Conservation (phyloP, 2,113 vertebrate species). For the Cryptotis parvus region DNA sequence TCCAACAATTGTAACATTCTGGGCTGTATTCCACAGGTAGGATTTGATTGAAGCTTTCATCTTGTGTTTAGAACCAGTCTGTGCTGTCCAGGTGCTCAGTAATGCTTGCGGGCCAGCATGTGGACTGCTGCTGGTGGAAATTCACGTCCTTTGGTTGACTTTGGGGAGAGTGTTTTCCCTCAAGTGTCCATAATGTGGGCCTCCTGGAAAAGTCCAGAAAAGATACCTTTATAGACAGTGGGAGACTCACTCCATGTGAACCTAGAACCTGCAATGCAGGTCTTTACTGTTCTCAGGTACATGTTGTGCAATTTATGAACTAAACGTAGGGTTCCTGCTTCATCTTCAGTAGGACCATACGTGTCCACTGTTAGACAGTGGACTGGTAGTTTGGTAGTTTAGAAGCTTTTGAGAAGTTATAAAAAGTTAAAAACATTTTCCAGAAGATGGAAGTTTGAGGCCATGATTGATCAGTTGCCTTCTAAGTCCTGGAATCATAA, state of each 20-base stretch:
- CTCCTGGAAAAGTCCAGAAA: conserved; percentile 34
- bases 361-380: neutral
- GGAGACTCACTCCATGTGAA: neutral
- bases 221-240: neutral
- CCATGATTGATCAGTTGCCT: neutral
- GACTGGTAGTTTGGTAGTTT: neutral
- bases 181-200: neutral
- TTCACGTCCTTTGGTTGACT: neutral
- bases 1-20: neutral
- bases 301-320: neutral
- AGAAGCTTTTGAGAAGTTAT: neutral
- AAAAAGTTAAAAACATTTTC: conserved; percentile 47
- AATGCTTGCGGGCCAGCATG: neutral
- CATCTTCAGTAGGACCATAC: neutral
- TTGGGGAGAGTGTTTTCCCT: neutral
- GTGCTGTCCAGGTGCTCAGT: neutral
- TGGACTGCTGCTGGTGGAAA: neutral
- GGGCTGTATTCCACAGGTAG: neutral
- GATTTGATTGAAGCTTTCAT: neutral
- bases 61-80: neutral
- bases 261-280: neutral
- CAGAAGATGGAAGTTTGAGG: neutral
- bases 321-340: neutral
- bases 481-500: conserved; percentile 2
- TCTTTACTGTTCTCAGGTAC: conserved; percentile 30